Evolutionary conservation across 2,113 vertebrate genomes (phyloP).

Genomic region (Lucifuga dentata): DNA sequence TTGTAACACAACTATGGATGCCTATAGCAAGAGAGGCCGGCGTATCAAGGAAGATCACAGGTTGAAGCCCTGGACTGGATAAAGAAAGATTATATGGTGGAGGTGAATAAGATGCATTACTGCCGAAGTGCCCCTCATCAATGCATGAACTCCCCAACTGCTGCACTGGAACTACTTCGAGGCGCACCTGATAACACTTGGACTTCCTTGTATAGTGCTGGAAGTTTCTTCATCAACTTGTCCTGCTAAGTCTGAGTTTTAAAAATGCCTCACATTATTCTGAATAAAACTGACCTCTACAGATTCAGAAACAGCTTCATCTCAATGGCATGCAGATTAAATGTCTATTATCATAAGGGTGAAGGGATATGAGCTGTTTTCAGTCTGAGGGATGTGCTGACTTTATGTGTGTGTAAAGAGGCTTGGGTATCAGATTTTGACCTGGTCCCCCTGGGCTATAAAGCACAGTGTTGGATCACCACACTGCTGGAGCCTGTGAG

Average conservation of each 20-base stretch:
- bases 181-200: no score
- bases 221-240: background rate
- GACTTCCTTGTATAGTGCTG: background rate
- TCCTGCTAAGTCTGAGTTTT: background rate
- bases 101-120: no score
- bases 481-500: slow-evolving; percentile 36
- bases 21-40: no score
- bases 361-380: slow-evolving; percentile 31
- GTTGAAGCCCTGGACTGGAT: no score
- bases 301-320: slow-evolving; percentile 2
- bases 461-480: slow-evolving; percentile 45
- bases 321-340: slow-evolving; percentile 21
- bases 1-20: no score
- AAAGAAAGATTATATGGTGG: no score
- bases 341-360: slow-evolving; percentile 28
- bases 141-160: background rate
- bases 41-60: no score
- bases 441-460: slow-evolving; percentile 48
- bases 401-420: slow-evolving; percentile 60
- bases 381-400: slow-evolving; percentile 46
- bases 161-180: background rate
- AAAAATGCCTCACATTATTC: slow-evolving; percentile 20
- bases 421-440: slow-evolving; percentile 56
- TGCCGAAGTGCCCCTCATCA: background rate
- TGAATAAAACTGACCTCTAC: no score